Base-by-base conservation (phyloP, 2,888 invertebrate species). In the Thyatira batis region DNA sequence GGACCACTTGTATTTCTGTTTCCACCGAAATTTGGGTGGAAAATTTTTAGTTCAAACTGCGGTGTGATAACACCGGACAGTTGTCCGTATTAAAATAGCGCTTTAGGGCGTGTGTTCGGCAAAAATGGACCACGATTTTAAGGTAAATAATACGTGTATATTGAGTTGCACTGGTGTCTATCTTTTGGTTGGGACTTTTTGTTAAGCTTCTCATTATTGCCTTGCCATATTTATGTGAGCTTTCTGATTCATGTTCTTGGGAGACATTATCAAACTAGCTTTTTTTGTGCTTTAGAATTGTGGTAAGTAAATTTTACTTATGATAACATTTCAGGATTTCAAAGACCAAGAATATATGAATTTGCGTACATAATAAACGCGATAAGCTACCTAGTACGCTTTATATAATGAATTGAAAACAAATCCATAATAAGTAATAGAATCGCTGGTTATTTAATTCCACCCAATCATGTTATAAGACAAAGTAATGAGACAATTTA, bases 31-130 rank as follows among this genome's bases (percentile, higher is more conserved):
- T 66, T 64, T 63, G 52, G 54, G 55, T 55, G 53, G 53, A 76
- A 73, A 73, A 73, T 73, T 75, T 80, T 77, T 74, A 73, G 73
- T 74, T 73, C 69, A 65, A 73, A 76, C 73, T 73, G 65, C 62
- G 63, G 57, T 57, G 62, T 67, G 82, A 79, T 81, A 83, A 74
- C 76, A 65, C 46, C 57, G 61, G 69, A 75, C 75, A 73, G 69
- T 66, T 69, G 76, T 72, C 63, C 67, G 72, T 72, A 74, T 80
- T 78, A 75, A 77, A 78, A 70, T 70, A 58, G 67, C 65, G 73
- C 80, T 65, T 63, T 53, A 65, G 65, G 65, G 73, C 65, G 57
- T 65, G 60, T 67, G 58, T 63, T 60, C 60, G 63, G 68, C n/a
- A 75, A 79, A 79, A 75, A 76, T 72, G 66, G 65, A 56, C 60